Evolutionary conservation across 2,797 vertebrate genomes (phyloP), one percentile per base, ranked within the genome.

Genomic region (Euphonia xanthogaster): DNA sequence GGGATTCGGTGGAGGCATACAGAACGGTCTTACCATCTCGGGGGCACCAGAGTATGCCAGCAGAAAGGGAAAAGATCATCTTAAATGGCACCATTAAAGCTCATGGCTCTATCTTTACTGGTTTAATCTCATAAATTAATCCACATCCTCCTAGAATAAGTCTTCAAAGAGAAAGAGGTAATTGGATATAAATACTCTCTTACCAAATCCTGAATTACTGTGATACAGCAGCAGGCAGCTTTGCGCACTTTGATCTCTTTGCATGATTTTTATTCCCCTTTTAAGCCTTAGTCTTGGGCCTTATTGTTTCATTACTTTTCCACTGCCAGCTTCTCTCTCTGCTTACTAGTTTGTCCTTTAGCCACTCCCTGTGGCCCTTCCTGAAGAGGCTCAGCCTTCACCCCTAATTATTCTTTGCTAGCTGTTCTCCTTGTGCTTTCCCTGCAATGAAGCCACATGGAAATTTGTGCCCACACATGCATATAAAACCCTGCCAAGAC

Each of bases 81-180:
- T 85, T 96, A 96, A 94, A 93, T 93, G 90, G 83, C 61, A 66
- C 63, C 81, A 86, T 93, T 92, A 91, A 88, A 86, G 62, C 91
- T 87, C 55, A 7, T 24, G 6, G 53, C 84, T 95, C 78, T 77
- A 23, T 94, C 93, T 96, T 96, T 90, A 82, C 90, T 93, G 94
- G 92, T 93, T 96, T 97, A 84, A 92, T 82, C 94, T 97, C 92
- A 93, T 96, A 93, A 97, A 97, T 88, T 92, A 94, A 95, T 96
- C 73, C 72, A 92, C 80, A 95, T 92, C 77, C 78, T 65, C 80
- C 68, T 95, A 88, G 74, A 95, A 85, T 44, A 83, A 88, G 88
- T 80, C 66, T 93, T 96, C 93, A 96, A 95, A 96, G 94, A 92
- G 67, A 86, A 92, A 85, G 66, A 79, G 48, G 58, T 73, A 79